Conservation (phyloP, 2,113 vertebrate genomes). For the Dipodomys spectabilis region DNA sequence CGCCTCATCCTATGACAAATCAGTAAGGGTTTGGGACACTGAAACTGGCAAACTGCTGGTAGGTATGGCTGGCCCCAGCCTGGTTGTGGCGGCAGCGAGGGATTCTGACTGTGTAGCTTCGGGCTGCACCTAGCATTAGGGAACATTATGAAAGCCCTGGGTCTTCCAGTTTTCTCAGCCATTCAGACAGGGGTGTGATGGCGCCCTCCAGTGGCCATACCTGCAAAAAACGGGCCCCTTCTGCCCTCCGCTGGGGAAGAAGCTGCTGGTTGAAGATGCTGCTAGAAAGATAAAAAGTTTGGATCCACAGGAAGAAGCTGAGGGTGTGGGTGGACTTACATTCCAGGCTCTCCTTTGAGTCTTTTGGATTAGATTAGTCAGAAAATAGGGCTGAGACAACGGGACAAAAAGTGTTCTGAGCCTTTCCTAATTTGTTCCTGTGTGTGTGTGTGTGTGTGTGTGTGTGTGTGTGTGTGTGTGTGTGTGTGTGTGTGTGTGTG, state of each 20-base stretch:
- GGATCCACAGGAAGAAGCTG: not conserved
- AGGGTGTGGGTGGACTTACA: too few relatives aligned
- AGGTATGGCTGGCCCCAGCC: constrained; percentile 14
- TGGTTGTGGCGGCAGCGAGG: fast-evolving
- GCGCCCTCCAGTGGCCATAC: too few relatives aligned
- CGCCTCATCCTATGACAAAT: constrained; percentile 88
- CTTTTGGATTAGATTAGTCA: not conserved
- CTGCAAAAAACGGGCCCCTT: too few relatives aligned
- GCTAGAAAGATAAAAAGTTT: not conserved
- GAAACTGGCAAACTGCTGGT: constrained; percentile 89
- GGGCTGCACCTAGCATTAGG: not conserved
- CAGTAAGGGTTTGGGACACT: constrained; percentile 86
- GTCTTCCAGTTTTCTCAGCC: not conserved
- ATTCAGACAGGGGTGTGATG: too few relatives aligned
- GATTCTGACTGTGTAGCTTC: not conserved
- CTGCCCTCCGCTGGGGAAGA: too few relatives aligned
- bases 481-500: too few relatives aligned
- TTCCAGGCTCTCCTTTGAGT: not conserved
- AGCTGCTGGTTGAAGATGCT: not conserved
- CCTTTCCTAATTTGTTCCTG: not conserved
- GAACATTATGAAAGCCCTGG: not conserved
- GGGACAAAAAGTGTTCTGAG: not conserved
- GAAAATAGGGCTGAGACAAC: not conserved
- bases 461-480: too few relatives aligned
- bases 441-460: too few relatives aligned